phyloP scores from a whole-genome alignment of 2,797 vertebrate species.

The Parauchenoglanis ngamensis region DNA sequence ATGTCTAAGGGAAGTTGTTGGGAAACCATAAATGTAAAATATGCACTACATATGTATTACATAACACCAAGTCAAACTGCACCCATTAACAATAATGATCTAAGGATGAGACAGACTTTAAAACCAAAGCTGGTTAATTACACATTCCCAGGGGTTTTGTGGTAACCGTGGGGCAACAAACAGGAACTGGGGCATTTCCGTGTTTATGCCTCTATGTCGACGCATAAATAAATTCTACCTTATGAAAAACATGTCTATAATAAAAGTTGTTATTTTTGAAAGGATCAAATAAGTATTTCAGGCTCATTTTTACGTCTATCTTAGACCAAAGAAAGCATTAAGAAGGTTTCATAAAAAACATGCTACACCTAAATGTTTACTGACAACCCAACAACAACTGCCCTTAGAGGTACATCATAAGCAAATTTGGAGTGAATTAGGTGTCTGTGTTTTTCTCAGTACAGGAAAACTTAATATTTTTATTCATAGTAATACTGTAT shows the following conservation, averaged over 20 bases:
- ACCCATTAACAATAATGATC: background rate
- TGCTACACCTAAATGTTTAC: background rate
- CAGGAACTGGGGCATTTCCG: background rate
- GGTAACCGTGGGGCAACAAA: background rate
- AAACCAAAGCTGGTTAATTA: slow-evolving; percentile 4
- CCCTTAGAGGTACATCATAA: background rate
- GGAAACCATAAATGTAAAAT: background rate
- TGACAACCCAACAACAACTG: background rate
- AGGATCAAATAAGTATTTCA: background rate
- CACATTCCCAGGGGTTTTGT: background rate
- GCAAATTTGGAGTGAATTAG: background rate
- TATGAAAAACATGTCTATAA: background rate
- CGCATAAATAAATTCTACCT: background rate
- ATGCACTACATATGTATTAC: no score
- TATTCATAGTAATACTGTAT: background rate
- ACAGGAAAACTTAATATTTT: background rate
- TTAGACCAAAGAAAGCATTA: background rate
- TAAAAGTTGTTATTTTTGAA: background rate
- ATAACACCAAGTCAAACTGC: background rate
- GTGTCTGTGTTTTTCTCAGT: background rate
- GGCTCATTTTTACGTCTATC: background rate
- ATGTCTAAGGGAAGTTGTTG: background rate
- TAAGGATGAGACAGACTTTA: background rate
- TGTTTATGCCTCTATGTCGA: background rate
- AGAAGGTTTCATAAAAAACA: background rate